Evolutionary conservation across 2,113 vertebrate genomes (phyloP).

Genomic region (Ptyas mucosa): DNA sequence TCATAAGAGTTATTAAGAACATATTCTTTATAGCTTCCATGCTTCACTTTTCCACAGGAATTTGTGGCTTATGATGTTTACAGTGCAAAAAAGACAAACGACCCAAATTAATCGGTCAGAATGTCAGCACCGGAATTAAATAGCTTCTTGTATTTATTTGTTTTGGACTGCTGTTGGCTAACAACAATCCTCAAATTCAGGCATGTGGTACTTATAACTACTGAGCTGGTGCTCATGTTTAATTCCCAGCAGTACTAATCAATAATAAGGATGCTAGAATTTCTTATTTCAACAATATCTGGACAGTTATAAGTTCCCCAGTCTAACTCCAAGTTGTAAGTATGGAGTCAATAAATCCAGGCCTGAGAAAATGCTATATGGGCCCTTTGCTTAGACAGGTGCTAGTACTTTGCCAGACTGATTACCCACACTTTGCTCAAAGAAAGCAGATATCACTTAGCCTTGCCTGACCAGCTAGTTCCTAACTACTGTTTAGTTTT

Average conservation of each 20-base stretch:
- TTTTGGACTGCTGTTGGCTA: neutral
- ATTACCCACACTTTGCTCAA: neutral
- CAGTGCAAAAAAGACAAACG: neutral
- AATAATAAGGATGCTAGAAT: neutral
- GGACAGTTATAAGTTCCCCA: neutral
- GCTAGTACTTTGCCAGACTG: neutral
- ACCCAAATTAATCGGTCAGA: neutral
- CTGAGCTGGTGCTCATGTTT: neutral
- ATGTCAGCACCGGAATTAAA: neutral
- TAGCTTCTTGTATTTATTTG: neutral
- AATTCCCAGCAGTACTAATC: neutral
- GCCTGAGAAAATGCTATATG: neutral
- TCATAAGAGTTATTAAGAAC: neutral
- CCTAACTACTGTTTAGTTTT: neutral
- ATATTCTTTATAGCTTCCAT: neutral
- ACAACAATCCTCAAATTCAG: neutral
- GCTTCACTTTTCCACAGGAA: neutral
- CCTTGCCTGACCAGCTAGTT: neutral
- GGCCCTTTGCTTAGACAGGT: neutral
- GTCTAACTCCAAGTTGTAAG: neutral
- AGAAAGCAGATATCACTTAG: neutral
- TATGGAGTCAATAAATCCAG: neutral
- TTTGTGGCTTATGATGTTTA: neutral
- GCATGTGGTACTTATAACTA: neutral
- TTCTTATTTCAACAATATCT: neutral